Evolutionary conservation across 1,140 invertebrate genomes (phyloP).

Genomic region (Armadillidium nasatum): DNA sequence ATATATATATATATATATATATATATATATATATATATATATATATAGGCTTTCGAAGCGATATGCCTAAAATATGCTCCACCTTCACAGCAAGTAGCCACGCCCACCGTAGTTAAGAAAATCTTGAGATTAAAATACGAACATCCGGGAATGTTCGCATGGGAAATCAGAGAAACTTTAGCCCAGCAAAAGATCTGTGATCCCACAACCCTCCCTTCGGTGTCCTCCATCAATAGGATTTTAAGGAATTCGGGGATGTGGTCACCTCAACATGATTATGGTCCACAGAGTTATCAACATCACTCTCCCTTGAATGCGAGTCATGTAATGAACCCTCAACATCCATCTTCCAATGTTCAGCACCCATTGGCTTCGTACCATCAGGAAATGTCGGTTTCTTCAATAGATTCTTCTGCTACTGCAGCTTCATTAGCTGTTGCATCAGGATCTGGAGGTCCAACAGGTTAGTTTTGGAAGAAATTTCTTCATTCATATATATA

Average conservation of each 20-base stretch:
- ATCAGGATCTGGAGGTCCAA: not conserved
- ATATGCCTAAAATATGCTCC: not conserved
- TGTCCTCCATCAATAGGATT: slow-evolving; percentile 91
- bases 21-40: no score
- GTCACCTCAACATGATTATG: slow-evolving; percentile 62
- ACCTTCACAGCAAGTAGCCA: slow-evolving; percentile 69
- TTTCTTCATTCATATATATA: no score
- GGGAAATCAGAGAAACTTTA: slow-evolving; percentile 84
- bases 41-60: no score
- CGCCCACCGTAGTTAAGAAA: slow-evolving; percentile 84
- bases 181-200: slow-evolving; percentile 78
- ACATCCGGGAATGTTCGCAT: slow-evolving; percentile 86
- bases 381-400: not conserved
- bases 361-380: not conserved
- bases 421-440: not conserved
- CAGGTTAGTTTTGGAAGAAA: not conserved
- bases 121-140: slow-evolving; percentile 85
- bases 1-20: no score
- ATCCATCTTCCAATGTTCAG: not conserved
- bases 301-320: not conserved
- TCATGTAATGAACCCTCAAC: not conserved
- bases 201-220: slow-evolving; percentile 67
- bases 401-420: not conserved
- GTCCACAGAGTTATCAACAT: slow-evolving; percentile 18
- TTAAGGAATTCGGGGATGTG: slow-evolving; percentile 60